These are phyloP conservation scores for Oncorhynchus masou DNA, from an alignment of 2,113 vertebrate genomes.

Conservation along the genomic window DNA sequence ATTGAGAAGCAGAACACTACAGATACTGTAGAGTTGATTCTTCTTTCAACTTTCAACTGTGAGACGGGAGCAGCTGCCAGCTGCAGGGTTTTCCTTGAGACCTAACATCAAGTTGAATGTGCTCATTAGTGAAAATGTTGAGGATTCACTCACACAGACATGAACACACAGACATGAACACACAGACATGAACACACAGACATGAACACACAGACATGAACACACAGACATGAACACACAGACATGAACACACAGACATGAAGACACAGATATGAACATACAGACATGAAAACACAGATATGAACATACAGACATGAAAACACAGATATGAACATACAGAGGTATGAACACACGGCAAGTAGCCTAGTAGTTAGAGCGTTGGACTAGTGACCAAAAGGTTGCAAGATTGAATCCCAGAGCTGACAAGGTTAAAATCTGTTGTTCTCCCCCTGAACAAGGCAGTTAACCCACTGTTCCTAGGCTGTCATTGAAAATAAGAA, in stretches of 20 bases:
- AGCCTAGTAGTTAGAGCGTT: too few species aligned
- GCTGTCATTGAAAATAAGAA: too few species aligned
- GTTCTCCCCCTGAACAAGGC: too few species aligned
- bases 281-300: too few species aligned
- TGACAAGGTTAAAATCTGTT: too few species aligned
- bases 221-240: background rate
- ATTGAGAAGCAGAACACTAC: conserved; percentile 10
- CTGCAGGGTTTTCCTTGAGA: conserved; percentile 18
- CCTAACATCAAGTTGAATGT: background rate
- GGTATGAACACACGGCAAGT: too few species aligned
- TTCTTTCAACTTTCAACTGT: conserved; percentile 7
- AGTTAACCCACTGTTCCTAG: too few species aligned
- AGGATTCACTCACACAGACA: conserved; percentile 1
- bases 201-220: background rate
- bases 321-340: too few species aligned
- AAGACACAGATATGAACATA: too few species aligned
- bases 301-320: too few species aligned
- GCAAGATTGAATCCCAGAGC: too few species aligned
- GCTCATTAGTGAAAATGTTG: background rate
- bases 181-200: background rate
- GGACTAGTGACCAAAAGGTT: too few species aligned
- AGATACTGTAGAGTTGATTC: conserved; percentile 15
- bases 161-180: conserved; percentile 14
- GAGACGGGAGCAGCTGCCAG: conserved; percentile 40
- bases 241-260: background rate